These are phyloP conservation scores for Rhipidura dahli DNA, from an alignment of 2,113 vertebrate genomes.

Conservation along the genomic window DNA sequence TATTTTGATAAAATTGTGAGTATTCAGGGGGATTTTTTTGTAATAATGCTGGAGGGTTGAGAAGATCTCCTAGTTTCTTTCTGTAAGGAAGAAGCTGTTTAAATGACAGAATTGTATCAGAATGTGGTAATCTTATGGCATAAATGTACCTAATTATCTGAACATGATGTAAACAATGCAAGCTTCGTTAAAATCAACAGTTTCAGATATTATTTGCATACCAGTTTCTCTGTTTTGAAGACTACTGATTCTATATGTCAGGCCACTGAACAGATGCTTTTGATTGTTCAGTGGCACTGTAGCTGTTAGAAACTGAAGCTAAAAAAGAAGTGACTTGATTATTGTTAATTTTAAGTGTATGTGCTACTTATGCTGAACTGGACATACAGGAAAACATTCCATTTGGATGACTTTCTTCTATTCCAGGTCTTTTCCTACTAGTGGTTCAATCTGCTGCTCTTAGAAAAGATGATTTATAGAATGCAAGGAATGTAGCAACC, in stretches of 20 bases:
- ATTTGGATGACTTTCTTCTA: constrained; percentile 80
- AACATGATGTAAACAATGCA: constrained; percentile 69
- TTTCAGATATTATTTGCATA: constrained; percentile 67
- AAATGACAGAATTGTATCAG: constrained; percentile 64
- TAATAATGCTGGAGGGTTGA: constrained; percentile 71
- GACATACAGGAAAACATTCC: constrained; percentile 79
- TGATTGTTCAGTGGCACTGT: constrained; percentile 68
- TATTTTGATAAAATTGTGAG: constrained; percentile 78
- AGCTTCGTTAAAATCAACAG: constrained; percentile 68
- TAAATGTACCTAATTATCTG: constrained; percentile 67
- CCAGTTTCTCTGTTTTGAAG: constrained; percentile 73
- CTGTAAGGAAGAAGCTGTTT: constrained; percentile 66
- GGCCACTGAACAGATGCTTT: constrained; percentile 68
- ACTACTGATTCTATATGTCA: constrained; percentile 79
- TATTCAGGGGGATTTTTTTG: constrained; percentile 73
- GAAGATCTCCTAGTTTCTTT: constrained; percentile 69
- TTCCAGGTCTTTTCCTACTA: constrained; percentile 81
- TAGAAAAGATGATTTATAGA: constrained; percentile 79
- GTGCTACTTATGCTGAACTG: constrained; percentile 79
- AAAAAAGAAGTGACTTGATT: constrained; percentile 72
- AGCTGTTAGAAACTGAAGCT: constrained; percentile 69
- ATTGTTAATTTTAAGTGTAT: constrained; percentile 74
- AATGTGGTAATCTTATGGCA: constrained; percentile 70
- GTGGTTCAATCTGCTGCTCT: constrained; percentile 83
- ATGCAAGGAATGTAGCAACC: constrained; percentile 86